Evolutionary conservation across 1,140 invertebrate species (phyloP), one percentile per base, ranked within the genome.

Genomic region (Tenebrio molitor): DNA sequence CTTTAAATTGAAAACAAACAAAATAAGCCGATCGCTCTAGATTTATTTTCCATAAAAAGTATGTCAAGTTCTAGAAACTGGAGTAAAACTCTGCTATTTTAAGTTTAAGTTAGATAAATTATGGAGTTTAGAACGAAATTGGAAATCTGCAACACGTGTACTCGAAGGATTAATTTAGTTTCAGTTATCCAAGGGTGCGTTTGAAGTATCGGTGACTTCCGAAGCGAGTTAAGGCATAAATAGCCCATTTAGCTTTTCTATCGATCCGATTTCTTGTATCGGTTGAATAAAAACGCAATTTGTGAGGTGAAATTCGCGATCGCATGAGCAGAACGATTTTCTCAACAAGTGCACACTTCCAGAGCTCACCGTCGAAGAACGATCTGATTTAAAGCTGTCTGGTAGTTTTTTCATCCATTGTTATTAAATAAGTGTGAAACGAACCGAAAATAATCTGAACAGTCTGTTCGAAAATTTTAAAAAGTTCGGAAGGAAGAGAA

Each of bases 351-450:
- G 64, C 36, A 66, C 36, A 42, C 33, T 65, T 65, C 39, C 16
- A 39, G 44, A 29, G 21, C 25, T 4, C 17, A 15, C 21, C 36
- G 12, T 46, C 15, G 39, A 33, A 46, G 44, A 7, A 53, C 10
- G 46, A 65, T 50, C 44, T 41, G 72, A 70, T 74, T 74, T 69
- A 63, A 58, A 74, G 62, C 72, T 53, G 71, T 44, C 62, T 69
- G 39, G 36, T 66, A 74, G 66, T 74, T 74, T 74, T n/a, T 70
- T 69, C 72, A 46, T 39, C 41, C 72, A 70, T 70, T 77, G 76
- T 77, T 77, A 77, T 77, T 77, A 77, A 77, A 77, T 77, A 77
- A 77, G 73, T 77, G 76, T 77, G 76, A 77, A 77, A 69, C 76
- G 76, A 75, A 75, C 73, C 69, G 71, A 21, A 73, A 29, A 68